phyloP scores from a whole-genome alignment of 1,140 invertebrate species.

The Acarapis woodi region DNA sequence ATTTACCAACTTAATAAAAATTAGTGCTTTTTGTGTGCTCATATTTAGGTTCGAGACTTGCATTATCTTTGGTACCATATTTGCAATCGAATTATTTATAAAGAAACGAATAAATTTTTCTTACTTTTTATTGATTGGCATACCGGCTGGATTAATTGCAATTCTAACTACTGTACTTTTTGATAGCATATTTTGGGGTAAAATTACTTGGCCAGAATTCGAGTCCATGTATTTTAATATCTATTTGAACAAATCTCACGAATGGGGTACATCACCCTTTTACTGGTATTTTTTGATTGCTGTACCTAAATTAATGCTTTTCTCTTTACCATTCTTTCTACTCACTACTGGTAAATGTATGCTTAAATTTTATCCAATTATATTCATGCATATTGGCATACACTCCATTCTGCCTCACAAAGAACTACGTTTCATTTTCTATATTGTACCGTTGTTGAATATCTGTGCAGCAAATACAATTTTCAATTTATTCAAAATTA shows the following conservation, averaged over 20 bases:
- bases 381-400: too few relatives aligned
- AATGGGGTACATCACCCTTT: conserved; percentile 87
- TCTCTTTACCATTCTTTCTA: conserved; percentile 41
- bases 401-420: conserved; percentile 95
- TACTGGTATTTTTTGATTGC: conserved; percentile 97
- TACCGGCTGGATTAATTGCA: conserved; percentile 8
- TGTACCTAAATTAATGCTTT: conserved; percentile 49
- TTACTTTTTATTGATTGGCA: conserved; percentile 4
- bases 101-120: conserved; percentile 2
- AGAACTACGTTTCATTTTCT: conserved; percentile 91
- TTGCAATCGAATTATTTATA: conserved; percentile 5
- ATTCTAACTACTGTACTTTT: conserved; percentile 39
- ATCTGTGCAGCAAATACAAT: conserved; percentile 36
- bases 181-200: conserved; percentile 26
- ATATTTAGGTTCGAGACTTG: conserved; percentile 10
- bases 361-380: conserved; percentile 48
- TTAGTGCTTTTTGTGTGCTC: conserved; percentile 9
- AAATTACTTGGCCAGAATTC: background rate
- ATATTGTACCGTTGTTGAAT: conserved; percentile 77
- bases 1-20: conserved; percentile 7
- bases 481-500: too few relatives aligned
- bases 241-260: conserved; percentile 66
- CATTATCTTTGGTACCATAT: conserved; percentile 7
- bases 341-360: conserved; percentile 31
- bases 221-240: conserved; percentile 78